These are phyloP conservation scores for Bemisia tabaci DNA, from an alignment of 1,140 invertebrate genomes.

Conservation along the genomic window DNA sequence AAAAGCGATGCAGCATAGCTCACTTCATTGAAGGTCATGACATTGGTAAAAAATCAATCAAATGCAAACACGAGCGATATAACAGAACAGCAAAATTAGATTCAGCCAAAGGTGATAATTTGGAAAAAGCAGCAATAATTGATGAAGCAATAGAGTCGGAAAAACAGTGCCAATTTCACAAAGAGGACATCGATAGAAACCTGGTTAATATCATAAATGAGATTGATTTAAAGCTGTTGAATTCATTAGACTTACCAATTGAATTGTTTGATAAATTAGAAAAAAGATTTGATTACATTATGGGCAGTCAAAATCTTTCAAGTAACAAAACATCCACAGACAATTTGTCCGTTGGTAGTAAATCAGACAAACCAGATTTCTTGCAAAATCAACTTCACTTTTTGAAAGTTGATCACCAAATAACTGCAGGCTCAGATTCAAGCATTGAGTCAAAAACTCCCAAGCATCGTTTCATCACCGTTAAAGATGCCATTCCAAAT, in stretches of 20 bases:
- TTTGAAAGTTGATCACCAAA: background rate
- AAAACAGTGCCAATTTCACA: background rate
- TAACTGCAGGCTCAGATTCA: background rate
- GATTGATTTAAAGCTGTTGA: background rate
- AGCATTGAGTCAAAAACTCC: background rate
- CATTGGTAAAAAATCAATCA: constrained; percentile 51
- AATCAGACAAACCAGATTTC: background rate
- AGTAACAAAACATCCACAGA: background rate
- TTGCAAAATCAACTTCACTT: background rate
- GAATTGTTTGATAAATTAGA: background rate
- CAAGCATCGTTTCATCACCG: background rate
- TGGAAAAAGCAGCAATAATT: background rate
- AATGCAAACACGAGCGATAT: constrained; percentile 29
- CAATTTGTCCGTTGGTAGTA: background rate
- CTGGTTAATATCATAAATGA: background rate
- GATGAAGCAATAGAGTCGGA: background rate
- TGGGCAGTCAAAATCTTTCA: background rate
- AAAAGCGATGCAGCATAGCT: constrained; percentile 15
- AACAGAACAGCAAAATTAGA: constrained; percentile 9
- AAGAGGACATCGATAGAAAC: background rate
- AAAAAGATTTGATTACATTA: background rate
- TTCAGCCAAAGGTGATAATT: background rate
- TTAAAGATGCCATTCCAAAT: background rate
- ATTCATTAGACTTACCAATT: background rate
- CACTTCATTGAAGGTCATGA: constrained; percentile 37